These are phyloP conservation scores for Oophaga pumilio DNA, from an alignment of 2,113 vertebrate genomes.

Conservation along the genomic window DNA sequence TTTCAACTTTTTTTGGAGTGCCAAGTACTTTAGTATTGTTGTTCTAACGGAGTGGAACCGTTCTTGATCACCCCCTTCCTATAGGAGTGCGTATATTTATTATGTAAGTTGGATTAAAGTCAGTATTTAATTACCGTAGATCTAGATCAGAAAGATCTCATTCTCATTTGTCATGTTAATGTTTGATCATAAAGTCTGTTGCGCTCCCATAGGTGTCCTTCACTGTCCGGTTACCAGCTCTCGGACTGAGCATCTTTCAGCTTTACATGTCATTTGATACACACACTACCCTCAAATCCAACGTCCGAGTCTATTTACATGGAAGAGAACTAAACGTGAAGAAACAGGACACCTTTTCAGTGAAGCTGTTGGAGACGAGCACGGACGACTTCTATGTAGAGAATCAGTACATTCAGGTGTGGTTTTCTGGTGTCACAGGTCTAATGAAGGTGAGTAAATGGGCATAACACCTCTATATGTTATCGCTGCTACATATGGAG, in stretches of 20 bases:
- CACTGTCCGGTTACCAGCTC: slow-evolving; percentile 81
- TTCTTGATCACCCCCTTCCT: too few species aligned
- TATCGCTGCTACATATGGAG: too few species aligned
- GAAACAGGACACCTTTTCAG: slow-evolving; percentile 71
- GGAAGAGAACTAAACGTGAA: slow-evolving; percentile 67
- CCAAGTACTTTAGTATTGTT: too few species aligned
- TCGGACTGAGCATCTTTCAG: slow-evolving; percentile 87
- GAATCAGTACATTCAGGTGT: slow-evolving; percentile 84
- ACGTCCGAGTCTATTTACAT: slow-evolving; percentile 78
- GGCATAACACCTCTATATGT: not conserved
- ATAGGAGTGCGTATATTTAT: too few species aligned
- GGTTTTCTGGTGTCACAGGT: slow-evolving; percentile 88
- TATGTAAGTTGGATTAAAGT: not conserved
- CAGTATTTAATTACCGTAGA: not conserved
- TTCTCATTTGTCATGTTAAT: not conserved
- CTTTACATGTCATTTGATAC: slow-evolving; percentile 78
- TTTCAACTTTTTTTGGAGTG: too few species aligned
- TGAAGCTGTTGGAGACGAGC: slow-evolving; percentile 75
- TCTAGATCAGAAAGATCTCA: not conserved
- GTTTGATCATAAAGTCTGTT: not conserved
- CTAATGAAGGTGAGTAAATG: slow-evolving; percentile 80
- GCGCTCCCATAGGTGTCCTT: slow-evolving; percentile 80
- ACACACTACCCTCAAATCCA: slow-evolving; percentile 74
- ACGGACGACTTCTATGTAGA: slow-evolving; percentile 82
- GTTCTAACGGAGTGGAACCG: too few species aligned